Evolutionary conservation across 2,113 vertebrate species (phyloP), one percentile per base, ranked within the genome.

Genomic region (Zosterops borbonicus): DNA sequence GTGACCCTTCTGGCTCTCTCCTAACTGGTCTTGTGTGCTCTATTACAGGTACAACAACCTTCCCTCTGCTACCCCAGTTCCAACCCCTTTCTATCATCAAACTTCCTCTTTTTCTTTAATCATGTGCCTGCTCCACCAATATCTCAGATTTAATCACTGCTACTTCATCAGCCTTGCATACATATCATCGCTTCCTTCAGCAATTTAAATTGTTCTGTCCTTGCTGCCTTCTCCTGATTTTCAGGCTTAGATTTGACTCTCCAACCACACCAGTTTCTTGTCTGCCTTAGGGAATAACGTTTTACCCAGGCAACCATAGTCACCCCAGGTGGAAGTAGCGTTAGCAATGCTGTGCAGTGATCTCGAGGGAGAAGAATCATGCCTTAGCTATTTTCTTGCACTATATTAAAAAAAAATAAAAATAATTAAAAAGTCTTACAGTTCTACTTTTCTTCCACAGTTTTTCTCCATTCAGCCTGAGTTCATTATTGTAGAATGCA

Each of bases 391-490:
- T 76, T 87, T 53, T 42, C 81, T 87, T 73, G 41, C 42, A 85
- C 9, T 31, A 27, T 60, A 64, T 65, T 31, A 5, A 70, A 75
- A 77, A 77, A 65, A 88, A 90, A 39, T 39, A 39, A 39, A 39
- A 39, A 39, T 39, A 91, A 70, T 65, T 29, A 33, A 52, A 52
- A 37, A 75, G 41, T 97, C 99, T 98, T 95, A 99, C 99, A 94
- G 98, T 96, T 99, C 99, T 99, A 96, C 99, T 99, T 97, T 99
- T 99, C 98, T 99, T 99, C 96, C 99, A 98, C 3, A 99, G 97
- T 64, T 98, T 99, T 87, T 99, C 98, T 95, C 99, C 99, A 29
- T 99, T 99, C 86, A 99, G 98, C 92, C 99, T 97, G 94, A 99
- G 98, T 78, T 98, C 98, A 96, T 97, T 98, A 91, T 97, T 97